These are phyloP conservation scores for Urocynchramus pylzowi DNA, from an alignment of 2,113 vertebrate species.

Conservation along the genomic window DNA sequence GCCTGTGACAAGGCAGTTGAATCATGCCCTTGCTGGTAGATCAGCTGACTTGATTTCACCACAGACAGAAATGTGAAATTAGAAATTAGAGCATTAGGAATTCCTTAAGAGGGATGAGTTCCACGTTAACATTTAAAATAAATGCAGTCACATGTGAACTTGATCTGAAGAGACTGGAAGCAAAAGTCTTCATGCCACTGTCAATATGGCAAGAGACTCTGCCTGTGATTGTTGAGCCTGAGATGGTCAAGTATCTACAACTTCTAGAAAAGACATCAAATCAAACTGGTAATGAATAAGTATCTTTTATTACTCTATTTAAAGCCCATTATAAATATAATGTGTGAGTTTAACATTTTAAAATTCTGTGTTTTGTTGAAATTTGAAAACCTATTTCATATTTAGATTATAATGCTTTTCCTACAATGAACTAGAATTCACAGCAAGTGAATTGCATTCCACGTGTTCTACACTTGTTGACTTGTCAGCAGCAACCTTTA, in stretches of 20 bases:
- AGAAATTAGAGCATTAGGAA: background rate
- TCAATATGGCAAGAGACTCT: background rate
- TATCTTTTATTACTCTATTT: background rate
- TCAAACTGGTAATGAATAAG: background rate
- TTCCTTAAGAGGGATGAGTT: background rate
- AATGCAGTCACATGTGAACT: background rate
- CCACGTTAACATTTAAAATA: background rate
- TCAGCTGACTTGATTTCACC: background rate
- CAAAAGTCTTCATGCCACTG: background rate
- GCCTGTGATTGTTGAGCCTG: background rate
- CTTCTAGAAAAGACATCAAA: background rate
- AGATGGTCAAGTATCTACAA: background rate
- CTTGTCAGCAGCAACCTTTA: background rate
- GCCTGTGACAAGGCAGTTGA: background rate
- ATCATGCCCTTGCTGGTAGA: background rate
- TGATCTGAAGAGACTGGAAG: background rate
- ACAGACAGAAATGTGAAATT: background rate
- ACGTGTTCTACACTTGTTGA: fast-evolving
- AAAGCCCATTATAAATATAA: background rate
- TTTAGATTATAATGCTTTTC: background rate
- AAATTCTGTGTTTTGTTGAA: background rate
- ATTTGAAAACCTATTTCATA: background rate
- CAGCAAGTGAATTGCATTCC: background rate
- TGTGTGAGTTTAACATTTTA: background rate
- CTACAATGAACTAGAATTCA: background rate